These are phyloP conservation scores for Stegastes partitus DNA, from an alignment of 2,113 vertebrate species.

Conservation along the genomic window DNA sequence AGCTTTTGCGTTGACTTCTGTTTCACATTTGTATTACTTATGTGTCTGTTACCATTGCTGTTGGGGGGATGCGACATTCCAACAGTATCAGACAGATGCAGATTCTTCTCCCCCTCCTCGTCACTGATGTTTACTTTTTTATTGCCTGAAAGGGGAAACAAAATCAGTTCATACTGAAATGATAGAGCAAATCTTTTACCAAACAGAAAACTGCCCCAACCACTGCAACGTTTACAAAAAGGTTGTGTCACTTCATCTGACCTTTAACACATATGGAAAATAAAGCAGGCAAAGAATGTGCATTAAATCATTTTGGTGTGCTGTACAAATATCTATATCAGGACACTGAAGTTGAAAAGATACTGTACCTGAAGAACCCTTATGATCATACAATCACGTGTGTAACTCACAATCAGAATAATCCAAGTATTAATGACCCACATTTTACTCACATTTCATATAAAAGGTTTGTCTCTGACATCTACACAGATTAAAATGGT, in stretches of 20 bases:
- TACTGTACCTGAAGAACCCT: too few species aligned
- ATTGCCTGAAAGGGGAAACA: constrained; percentile 78
- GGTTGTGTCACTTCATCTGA: background rate
- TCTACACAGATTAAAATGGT: too few species aligned
- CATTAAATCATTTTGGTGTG: too few species aligned
- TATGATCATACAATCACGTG: background rate
- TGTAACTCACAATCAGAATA: background rate
- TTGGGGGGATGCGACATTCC: constrained; percentile 74
- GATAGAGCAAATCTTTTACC: background rate
- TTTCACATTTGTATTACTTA: constrained; percentile 77
- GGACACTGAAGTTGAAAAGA: too few species aligned
- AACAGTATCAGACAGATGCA: constrained; percentile 71
- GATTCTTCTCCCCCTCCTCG: constrained; percentile 80
- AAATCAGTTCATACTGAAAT: constrained; percentile 49
- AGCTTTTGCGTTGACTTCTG: constrained; percentile 76
- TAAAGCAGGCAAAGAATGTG: too few species aligned
- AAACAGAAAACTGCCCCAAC: background rate
- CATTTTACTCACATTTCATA: background rate
- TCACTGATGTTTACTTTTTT: constrained; percentile 82
- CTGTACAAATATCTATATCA: too few species aligned
- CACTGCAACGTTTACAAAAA: background rate
- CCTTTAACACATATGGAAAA: background rate
- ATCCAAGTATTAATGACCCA: background rate
- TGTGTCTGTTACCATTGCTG: constrained; percentile 80
- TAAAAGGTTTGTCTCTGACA: too few species aligned